These are phyloP conservation scores for Loriculus beryllinus DNA, from an alignment of 2,797 vertebrate species.

Conservation along the genomic window DNA sequence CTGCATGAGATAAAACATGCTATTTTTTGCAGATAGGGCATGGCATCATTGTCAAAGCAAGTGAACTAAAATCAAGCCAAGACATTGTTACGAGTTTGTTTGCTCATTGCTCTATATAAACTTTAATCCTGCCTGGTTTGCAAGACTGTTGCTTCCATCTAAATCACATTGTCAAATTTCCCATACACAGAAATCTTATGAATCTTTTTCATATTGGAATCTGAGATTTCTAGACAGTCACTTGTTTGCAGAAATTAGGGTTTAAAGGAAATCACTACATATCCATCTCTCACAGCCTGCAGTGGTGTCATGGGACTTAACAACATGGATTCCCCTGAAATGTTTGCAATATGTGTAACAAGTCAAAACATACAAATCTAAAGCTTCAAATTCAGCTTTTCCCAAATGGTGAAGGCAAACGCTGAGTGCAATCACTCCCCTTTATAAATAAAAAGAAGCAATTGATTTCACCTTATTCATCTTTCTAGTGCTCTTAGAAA, in stretches of 20 bases:
- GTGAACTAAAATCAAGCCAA: background rate
- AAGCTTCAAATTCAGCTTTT: background rate
- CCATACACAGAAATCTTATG: background rate
- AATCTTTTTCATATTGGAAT: background rate
- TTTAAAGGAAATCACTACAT: background rate
- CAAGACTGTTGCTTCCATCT: background rate
- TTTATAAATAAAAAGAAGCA: background rate
- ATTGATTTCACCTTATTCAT: background rate
- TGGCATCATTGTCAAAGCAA: background rate
- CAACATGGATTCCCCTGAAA: background rate
- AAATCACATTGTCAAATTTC: background rate
- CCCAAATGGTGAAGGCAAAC: background rate
- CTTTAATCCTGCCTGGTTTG: background rate
- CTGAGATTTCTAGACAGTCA: background rate
- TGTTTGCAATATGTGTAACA: background rate
- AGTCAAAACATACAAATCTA: background rate
- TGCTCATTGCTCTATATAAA: background rate
- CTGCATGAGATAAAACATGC: background rate
- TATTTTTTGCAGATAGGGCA: background rate
- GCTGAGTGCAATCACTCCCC: background rate
- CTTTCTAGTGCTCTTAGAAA: background rate
- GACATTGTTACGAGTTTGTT: background rate
- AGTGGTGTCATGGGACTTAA: background rate
- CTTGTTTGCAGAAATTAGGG: constrained; percentile 21
- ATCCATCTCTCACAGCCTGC: background rate